These are phyloP conservation scores for Seriola rivoliana DNA, from an alignment of 2,113 vertebrate species.

Conservation along the genomic window DNA sequence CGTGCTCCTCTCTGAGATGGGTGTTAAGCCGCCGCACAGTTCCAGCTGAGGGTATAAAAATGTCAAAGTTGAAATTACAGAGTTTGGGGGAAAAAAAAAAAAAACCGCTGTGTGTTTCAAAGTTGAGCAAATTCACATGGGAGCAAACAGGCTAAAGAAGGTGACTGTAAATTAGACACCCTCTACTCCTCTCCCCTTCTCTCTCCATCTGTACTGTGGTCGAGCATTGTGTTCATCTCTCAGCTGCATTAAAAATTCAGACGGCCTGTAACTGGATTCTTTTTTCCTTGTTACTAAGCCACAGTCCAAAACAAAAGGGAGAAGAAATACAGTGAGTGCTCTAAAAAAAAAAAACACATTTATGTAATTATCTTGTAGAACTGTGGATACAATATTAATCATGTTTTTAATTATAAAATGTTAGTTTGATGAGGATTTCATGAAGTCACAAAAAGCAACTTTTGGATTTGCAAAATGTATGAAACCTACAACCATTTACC, in stretches of 20 bases:
- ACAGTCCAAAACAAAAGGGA: conserved; percentile 78
- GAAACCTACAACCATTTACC: background rate
- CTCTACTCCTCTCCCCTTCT: conserved; percentile 50
- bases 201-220: conserved; percentile 77
- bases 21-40: conserved; percentile 75
- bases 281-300: conserved; percentile 79
- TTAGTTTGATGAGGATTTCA: background rate
- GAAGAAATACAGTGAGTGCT: conserved; percentile 54
- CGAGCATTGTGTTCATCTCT: conserved; percentile 81
- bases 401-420: background rate
- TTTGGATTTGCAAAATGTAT: background rate
- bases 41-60: conserved; percentile 70
- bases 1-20: conserved; percentile 75
- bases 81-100: background rate
- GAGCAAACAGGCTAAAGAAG: conserved; percentile 51
- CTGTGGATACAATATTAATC: background rate
- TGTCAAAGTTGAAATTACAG: background rate
- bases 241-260: conserved; percentile 86
- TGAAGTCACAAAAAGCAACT: background rate
- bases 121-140: conserved; percentile 27
- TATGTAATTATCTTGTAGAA: conserved; percentile 19
- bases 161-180: conserved; percentile 77
- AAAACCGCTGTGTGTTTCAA: background rate
- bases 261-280: conserved; percentile 82
- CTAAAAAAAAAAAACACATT: conserved; percentile 20